Conservation (phyloP, 2,888 invertebrate species). For the Euproctis similis region DNA sequence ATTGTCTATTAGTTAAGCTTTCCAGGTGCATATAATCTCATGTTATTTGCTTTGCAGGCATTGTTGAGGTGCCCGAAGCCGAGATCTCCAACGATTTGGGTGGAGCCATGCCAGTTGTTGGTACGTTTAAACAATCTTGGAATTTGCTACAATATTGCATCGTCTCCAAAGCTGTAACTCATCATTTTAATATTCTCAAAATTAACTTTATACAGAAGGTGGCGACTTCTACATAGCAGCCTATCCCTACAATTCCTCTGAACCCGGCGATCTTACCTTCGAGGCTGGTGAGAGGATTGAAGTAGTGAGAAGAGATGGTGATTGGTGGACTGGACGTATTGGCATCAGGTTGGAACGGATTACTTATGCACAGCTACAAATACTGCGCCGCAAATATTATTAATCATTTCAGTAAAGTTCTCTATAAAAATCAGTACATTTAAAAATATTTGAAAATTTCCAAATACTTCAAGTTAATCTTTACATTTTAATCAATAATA, state of each 20-base stretch:
- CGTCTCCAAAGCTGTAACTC: too few species aligned
- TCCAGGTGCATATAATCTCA: too few species aligned
- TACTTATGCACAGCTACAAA: too few species aligned
- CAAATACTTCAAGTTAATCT: too few species aligned
- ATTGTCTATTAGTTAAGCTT: too few species aligned
- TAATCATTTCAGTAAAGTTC: too few species aligned
- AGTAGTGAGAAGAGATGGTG: conserved; percentile 93
- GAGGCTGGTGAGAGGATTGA: conserved; percentile 90
- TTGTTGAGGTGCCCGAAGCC: conserved; percentile 80
- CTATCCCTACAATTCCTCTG: conserved; percentile 92
- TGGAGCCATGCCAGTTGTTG: conserved; percentile 51
- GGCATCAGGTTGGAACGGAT: conserved; percentile 78
- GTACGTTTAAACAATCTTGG: conserved; percentile 30
- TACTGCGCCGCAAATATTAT: too few species aligned
- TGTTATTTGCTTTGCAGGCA: too few species aligned
- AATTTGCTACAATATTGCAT: not conserved
- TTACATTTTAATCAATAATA: too few species aligned
- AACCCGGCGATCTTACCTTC: conserved; percentile 93
- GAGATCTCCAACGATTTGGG: conserved; percentile 55
- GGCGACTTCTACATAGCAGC: conserved; percentile 90
- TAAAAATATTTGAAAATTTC: too few species aligned
- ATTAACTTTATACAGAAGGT: conserved; percentile 47
- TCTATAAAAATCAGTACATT: too few species aligned
- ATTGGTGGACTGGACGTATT: conserved; percentile 98
- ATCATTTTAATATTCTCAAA: too few species aligned